phyloP scores from a whole-genome alignment of 1,140 invertebrate genomes.

The Myzus persicae region DNA sequence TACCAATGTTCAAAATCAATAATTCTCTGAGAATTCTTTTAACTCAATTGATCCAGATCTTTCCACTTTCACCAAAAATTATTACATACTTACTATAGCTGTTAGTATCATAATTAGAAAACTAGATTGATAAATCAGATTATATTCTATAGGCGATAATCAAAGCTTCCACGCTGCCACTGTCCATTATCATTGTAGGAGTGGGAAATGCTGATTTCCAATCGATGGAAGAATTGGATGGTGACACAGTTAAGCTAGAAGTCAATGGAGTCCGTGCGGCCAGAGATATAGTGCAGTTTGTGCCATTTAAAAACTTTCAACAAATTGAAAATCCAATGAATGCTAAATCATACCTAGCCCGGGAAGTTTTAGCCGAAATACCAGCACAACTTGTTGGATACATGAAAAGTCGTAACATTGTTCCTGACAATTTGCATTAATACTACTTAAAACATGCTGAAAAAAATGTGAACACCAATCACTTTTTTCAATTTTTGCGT shows the following conservation, averaged over 20 bases:
- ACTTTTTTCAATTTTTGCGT: not conserved
- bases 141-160: constrained; percentile 65
- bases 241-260: constrained; percentile 68
- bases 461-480: not conserved
- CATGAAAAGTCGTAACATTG: constrained; percentile 69
- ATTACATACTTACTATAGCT: not conserved
- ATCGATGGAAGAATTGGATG: constrained; percentile 71
- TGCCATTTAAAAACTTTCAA: constrained; percentile 68
- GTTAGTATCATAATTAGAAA: not conserved
- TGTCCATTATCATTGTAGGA: constrained; percentile 73
- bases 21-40: not conserved
- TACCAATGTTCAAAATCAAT: not conserved
- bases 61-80: not conserved
- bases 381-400: constrained; percentile 70
- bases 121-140: constrained; percentile 28
- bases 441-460: too few relatives aligned
- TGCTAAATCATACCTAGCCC: constrained; percentile 66
- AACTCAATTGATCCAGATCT: not conserved
- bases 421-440: constrained; percentile 64
- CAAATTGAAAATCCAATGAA: constrained; percentile 61
- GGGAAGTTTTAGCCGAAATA: constrained; percentile 72
- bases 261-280: constrained; percentile 66
- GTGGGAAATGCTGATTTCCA: constrained; percentile 71
- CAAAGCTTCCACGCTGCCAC: constrained; percentile 68
- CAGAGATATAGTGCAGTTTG: constrained; percentile 73